Percentiles rank a stretch among this genome's conserved stretches.
Conservation (phyloP, 2,797 vertebrate genomes). For the Tapirus indicus region DNA sequence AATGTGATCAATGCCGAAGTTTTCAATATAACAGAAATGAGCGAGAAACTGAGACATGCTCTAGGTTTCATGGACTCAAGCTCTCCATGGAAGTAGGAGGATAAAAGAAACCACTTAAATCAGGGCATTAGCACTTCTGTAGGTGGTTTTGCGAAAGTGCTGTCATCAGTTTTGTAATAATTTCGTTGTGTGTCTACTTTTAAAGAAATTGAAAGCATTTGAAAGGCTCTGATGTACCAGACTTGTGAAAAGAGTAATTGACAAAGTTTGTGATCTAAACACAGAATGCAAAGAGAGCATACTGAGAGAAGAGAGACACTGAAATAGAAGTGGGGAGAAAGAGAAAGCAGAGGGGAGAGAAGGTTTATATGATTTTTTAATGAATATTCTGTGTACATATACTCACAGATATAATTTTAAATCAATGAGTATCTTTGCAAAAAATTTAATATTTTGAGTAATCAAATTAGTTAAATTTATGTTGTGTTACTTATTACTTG, state of each 20-base stretch:
- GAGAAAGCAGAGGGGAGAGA: background rate
- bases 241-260: background rate
- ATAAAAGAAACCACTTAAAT: rapidly evolving
- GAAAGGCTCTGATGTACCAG: background rate
- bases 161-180: no score
- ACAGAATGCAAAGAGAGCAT: background rate
- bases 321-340: rapidly evolving
- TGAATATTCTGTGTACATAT: background rate
- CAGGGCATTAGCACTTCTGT: rapidly evolving
- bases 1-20: background rate
- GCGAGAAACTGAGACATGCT: rapidly evolving
- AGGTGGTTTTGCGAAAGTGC: background rate
- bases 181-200: background rate
- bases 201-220: background rate
- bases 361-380: background rate
- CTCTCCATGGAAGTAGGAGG: background rate
- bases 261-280: background rate
- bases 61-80: rapidly evolving
- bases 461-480: background rate
- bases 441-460: background rate
- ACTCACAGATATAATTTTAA: background rate
- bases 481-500: background rate
- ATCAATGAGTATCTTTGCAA: background rate
- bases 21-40: rapidly evolving
- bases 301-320: background rate